Percentiles rank a stretch among this genome's conserved stretches.
Conservation (phyloP, 2,113 vertebrate species). For the Pseudolaguvia tuberculata region DNA sequence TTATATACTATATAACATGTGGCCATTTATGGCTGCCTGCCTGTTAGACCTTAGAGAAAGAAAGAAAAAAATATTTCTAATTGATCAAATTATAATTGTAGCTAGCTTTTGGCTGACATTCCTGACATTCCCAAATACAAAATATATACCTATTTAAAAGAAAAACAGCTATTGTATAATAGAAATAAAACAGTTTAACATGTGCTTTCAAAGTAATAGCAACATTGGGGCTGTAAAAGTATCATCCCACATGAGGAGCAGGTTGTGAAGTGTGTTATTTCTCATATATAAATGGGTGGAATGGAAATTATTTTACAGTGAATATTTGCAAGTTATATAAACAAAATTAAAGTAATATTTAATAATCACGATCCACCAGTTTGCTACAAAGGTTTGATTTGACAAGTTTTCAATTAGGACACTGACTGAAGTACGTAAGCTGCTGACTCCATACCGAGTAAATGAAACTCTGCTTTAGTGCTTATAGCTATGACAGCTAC, state of each 20-base stretch:
- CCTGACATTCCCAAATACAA: not conserved
- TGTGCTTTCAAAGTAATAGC: not conserved
- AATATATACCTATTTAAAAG: not conserved
- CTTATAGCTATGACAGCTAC: conserved; percentile 24
- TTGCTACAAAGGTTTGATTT: not conserved
- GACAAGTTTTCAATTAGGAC: not conserved
- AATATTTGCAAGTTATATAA: not conserved
- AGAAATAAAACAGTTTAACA: not conserved
- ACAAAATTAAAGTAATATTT: not conserved
- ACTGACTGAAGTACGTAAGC: not conserved
- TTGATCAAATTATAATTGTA: not conserved
- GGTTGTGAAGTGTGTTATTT: not conserved
- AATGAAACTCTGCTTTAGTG: conserved; percentile 13
- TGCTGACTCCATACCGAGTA: conserved; percentile 15
- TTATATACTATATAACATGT: not conserved
- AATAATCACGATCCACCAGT: not conserved
- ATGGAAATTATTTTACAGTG: not conserved
- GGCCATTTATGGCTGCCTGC: too few relatives aligned
- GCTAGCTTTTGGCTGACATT: not conserved
- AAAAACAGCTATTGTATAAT: not conserved
- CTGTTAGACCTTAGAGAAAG: too few relatives aligned
- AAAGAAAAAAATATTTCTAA: not conserved
- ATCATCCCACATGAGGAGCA: not conserved
- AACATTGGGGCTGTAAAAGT: not conserved
- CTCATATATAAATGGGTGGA: not conserved